phyloP scores from a whole-genome alignment of 2,888 invertebrate genomes.

The Pterostichus niger region DNA sequence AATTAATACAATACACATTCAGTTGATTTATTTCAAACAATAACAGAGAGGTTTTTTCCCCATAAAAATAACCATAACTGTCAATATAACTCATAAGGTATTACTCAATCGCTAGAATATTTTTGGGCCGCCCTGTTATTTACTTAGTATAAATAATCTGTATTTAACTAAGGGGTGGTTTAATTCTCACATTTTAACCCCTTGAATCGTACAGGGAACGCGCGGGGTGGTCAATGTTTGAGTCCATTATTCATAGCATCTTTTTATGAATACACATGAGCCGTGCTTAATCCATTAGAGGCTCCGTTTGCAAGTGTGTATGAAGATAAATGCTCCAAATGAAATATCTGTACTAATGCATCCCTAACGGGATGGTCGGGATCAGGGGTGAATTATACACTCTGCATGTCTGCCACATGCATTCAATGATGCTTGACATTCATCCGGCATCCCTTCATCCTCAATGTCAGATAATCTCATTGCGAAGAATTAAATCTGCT shows the following conservation, averaged over 20 bases:
- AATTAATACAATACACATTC: too few species aligned
- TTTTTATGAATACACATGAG: constrained; percentile 25
- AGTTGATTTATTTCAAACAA: too few species aligned
- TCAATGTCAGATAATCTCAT: too few species aligned
- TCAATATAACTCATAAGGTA: background rate
- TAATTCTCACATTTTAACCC: background rate
- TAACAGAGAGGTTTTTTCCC: background rate
- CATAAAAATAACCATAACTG: background rate
- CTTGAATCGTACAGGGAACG: background rate
- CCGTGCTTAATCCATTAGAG: constrained; percentile 44
- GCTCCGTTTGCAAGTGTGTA: constrained; percentile 42
- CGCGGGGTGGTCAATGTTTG: background rate
- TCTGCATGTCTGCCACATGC: constrained; percentile 9
- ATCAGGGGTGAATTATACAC: background rate
- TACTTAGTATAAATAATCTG: background rate
- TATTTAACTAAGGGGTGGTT: background rate
- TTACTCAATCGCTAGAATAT: background rate
- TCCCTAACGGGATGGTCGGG: constrained; percentile 1
- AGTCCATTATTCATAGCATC: constrained; percentile 49
- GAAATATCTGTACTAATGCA: constrained; percentile 46
- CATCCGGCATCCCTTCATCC: too few species aligned
- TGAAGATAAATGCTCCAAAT: constrained; percentile 50
- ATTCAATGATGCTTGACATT: constrained; percentile 11
- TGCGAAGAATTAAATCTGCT: too few species aligned
- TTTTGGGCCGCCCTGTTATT: background rate